Evolutionary conservation across 1,140 invertebrate species (phyloP).

Genomic region (Vollenhovia emeryi): DNA sequence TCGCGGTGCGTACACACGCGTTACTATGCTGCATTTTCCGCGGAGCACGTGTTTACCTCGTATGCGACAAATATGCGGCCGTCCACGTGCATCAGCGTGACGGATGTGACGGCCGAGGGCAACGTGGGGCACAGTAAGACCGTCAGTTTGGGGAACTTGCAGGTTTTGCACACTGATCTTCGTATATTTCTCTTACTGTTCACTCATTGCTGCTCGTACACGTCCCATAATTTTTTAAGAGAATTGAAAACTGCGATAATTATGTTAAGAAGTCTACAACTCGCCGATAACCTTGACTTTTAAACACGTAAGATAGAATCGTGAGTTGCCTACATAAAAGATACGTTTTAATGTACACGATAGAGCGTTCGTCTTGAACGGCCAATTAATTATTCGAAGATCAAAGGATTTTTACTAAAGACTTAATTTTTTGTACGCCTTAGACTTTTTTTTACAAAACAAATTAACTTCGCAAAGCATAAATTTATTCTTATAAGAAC

Average conservation of each 20-base stretch:
- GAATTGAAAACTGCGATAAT: background rate
- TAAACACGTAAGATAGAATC: background rate
- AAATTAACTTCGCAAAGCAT: too few relatives aligned
- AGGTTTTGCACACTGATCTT: background rate
- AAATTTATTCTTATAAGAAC: too few relatives aligned
- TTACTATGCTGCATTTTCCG: constrained; percentile 34
- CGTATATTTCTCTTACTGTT: too few relatives aligned
- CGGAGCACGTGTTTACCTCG: constrained; percentile 31
- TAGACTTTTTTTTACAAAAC: background rate
- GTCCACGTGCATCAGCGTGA: constrained; percentile 16
- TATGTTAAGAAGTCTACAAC: background rate
- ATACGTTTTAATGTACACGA: too few relatives aligned
- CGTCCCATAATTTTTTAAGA: background rate
- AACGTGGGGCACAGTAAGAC: background rate
- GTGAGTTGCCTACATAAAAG: background rate
- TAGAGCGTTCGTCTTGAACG: too few relatives aligned
- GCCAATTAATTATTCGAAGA: too few relatives aligned
- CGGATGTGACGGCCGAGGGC: background rate
- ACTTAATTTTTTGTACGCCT: too few relatives aligned
- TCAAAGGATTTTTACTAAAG: too few relatives aligned
- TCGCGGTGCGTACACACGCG: background rate
- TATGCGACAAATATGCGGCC: constrained; percentile 12
- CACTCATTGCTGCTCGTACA: background rate
- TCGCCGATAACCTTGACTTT: background rate
- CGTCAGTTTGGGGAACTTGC: background rate